These are phyloP conservation scores for Daktulosphaira vitifoliae DNA, from an alignment of 1,140 invertebrate species.

Conservation along the genomic window DNA sequence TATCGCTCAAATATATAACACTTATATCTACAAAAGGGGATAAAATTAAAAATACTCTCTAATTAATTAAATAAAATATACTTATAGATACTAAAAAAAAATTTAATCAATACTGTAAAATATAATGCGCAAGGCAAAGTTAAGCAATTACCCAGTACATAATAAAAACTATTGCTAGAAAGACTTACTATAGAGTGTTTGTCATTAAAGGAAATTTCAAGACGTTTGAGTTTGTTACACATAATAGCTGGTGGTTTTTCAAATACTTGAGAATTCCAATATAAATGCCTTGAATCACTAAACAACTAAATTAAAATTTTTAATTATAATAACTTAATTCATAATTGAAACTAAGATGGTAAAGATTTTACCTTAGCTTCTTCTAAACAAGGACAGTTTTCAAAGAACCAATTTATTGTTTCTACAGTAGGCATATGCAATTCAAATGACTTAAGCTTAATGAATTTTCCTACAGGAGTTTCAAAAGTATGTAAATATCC, in stretches of 20 bases:
- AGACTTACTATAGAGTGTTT: constrained; percentile 1
- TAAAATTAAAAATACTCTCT: too few relatives aligned
- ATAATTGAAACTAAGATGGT: neutral
- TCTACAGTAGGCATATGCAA: constrained; percentile 21
- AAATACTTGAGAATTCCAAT: constrained; percentile 11
- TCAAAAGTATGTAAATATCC: constrained; percentile 30
- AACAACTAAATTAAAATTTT: neutral
- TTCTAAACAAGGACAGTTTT: constrained; percentile 28
- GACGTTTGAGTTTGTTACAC: constrained; percentile 9
- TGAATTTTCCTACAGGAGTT: constrained; percentile 2
- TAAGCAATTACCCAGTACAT: too few relatives aligned
- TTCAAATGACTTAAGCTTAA: constrained; percentile 7
- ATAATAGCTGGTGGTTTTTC: neutral
- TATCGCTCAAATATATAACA: too few relatives aligned
- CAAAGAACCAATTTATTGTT: constrained; percentile 29
- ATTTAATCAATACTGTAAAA: too few relatives aligned
- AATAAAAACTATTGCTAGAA: too few relatives aligned
- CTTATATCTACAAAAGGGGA: too few relatives aligned
- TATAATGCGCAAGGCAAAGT: too few relatives aligned
- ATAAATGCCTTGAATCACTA: constrained; percentile 5
- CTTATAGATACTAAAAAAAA: too few relatives aligned
- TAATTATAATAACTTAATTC: neutral
- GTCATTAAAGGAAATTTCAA: constrained; percentile 1
- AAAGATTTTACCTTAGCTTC: constrained; percentile 9
- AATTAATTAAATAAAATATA: too few relatives aligned